Conservation (phyloP, 2,113 vertebrate genomes). For the Colistium nudipinnis region DNA sequence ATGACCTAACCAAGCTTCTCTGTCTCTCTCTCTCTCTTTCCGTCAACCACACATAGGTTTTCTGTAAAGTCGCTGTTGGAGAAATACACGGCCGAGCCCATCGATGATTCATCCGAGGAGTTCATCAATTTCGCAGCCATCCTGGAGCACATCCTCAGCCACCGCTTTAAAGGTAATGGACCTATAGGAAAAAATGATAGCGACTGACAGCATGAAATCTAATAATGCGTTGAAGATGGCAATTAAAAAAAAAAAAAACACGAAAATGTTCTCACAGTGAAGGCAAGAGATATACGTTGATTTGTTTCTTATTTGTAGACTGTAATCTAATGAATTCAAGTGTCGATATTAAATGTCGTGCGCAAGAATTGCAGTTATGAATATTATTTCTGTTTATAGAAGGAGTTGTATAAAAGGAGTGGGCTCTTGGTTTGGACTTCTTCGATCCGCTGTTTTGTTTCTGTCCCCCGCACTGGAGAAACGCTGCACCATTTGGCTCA, state of each 20-base stretch:
- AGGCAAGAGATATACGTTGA: background rate
- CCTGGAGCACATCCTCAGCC: constrained; percentile 96
- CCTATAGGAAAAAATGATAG: background rate
- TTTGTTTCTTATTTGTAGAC: background rate
- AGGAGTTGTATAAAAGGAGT: no score
- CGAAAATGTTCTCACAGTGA: background rate
- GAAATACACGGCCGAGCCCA: constrained; percentile 94
- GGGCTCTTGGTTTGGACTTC: no score
- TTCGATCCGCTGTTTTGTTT: background rate
- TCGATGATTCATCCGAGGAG: constrained; percentile 95
- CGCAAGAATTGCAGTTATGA: no score
- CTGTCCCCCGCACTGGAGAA: background rate
- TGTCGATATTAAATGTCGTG: background rate
- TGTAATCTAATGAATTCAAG: background rate
- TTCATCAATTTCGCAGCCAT: constrained; percentile 96
- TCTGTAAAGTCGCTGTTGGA: constrained; percentile 95
- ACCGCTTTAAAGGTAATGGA: constrained; percentile 90
- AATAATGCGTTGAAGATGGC: no score
- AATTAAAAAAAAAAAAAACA: background rate
- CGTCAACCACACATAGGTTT: constrained; percentile 74
- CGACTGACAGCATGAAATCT: background rate
- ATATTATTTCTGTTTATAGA: no score
- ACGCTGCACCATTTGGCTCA: no score
- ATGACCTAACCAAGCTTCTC: background rate
- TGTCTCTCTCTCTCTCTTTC: background rate